Evolutionary conservation across 2,888 invertebrate genomes (phyloP).

Genomic region (Microdon myrmicae): DNA sequence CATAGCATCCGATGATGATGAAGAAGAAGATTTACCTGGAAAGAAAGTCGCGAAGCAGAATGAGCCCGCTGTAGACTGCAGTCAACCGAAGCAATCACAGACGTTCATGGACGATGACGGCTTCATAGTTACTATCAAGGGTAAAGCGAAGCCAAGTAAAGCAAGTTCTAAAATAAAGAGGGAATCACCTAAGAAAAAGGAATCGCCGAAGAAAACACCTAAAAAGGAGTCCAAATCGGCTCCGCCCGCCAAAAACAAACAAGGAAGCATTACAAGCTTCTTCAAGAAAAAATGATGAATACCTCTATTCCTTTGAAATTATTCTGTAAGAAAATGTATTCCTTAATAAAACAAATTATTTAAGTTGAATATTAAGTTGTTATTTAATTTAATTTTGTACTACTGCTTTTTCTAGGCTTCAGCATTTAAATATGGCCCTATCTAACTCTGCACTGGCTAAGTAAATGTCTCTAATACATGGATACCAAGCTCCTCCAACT

Average conservation of each 20-base stretch:
- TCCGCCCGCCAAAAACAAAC: slow-evolving; percentile 58
- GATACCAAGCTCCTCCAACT: no score
- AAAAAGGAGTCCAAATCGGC: slow-evolving; percentile 35
- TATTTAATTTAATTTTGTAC: no score
- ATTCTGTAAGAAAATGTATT: no score
- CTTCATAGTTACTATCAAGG: slow-evolving; percentile 61
- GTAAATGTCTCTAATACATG: no score
- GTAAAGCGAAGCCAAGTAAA: slow-evolving; percentile 39
- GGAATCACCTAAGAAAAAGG: slow-evolving; percentile 25
- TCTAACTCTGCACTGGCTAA: no score
- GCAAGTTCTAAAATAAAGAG: slow-evolving; percentile 33
- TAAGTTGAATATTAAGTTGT: no score
- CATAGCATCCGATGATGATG: slow-evolving; percentile 61
- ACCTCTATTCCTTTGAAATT: no score
- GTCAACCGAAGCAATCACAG: slow-evolving; percentile 54
- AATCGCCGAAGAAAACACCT: slow-evolving; percentile 29
- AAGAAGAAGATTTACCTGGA: slow-evolving; percentile 55
- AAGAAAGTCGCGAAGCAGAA: slow-evolving; percentile 52
- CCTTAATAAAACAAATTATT: no score
- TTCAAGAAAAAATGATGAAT: slow-evolving; percentile 59
- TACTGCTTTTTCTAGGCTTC: no score
- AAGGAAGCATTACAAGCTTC: slow-evolving; percentile 62
- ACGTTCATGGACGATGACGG: slow-evolving; percentile 64
- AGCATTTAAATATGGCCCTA: no score
- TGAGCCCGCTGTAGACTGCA: slow-evolving; percentile 14